Evolutionary conservation across 2,888 invertebrate genomes (phyloP).

Genomic region (Agrotis ipsilon): DNA sequence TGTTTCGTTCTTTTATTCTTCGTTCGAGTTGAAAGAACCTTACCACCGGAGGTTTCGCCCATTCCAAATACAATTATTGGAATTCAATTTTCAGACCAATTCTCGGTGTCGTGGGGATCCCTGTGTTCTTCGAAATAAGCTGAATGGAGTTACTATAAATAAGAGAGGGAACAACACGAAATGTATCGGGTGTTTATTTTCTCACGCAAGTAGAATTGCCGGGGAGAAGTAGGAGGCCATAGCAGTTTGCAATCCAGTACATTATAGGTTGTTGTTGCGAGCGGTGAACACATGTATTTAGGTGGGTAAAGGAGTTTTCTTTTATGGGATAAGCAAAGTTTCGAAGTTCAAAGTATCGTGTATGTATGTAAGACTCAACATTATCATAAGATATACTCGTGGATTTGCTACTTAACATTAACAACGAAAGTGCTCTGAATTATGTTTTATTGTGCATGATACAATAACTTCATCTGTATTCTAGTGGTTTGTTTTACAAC

Average conservation of each 20-base stretch:
- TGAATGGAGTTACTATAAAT: constrained; percentile 28
- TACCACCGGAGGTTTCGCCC: constrained; percentile 37
- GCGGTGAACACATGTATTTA: constrained; percentile 1
- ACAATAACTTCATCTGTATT: not conserved
- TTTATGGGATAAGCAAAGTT: constrained; percentile 9
- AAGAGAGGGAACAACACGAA: constrained; percentile 15
- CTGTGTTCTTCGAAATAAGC: constrained; percentile 33
- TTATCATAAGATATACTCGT: not conserved
- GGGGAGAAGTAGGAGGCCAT: constrained; percentile 16
- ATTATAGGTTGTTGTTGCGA: constrained; percentile 19
- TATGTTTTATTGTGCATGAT: constrained; percentile 5
- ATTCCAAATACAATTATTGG: constrained; percentile 59
- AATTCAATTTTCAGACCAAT: constrained; percentile 58
- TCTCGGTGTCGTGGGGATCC: constrained; percentile 27
- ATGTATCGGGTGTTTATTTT: constrained; percentile 32
- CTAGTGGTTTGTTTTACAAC: not conserved
- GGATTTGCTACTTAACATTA: not conserved
- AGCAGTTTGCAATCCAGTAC: constrained; percentile 10
- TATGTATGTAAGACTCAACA: not conserved
- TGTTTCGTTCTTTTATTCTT: constrained; percentile 39
- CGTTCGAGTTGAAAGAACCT: constrained; percentile 28
- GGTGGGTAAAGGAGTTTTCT: constrained; percentile 11
- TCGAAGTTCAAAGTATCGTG: not conserved
- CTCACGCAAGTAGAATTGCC: constrained; percentile 1
- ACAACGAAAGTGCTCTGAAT: not conserved